A percentile compares a stretch with the other conserved stretches of the same genome.
Evolutionary conservation across 2,888 invertebrate genomes (phyloP).

Genomic region (Acanthoscelides obtectus): DNA sequence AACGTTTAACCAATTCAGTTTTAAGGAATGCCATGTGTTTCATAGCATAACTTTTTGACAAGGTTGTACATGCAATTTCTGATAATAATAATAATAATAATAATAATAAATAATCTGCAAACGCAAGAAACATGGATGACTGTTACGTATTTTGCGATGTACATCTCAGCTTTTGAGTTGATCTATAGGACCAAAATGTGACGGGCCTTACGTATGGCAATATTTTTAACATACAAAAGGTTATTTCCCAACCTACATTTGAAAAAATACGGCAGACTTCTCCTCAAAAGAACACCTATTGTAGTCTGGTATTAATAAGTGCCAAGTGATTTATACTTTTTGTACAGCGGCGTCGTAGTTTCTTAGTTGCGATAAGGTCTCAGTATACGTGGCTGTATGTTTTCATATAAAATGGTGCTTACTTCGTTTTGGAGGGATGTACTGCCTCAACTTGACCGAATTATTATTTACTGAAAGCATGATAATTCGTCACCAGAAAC

Average conservation of each 20-base stretch:
- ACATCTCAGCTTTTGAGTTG: neutral
- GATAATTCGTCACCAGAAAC: too few relatives aligned
- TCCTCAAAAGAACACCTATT: conserved; percentile 36
- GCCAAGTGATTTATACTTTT: conserved; percentile 27
- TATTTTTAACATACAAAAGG: conserved; percentile 21
- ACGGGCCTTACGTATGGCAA: conserved; percentile 16
- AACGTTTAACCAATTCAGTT: too few relatives aligned
- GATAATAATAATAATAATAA: neutral
- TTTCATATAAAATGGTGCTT: too few relatives aligned
- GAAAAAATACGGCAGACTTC: conserved; percentile 34
- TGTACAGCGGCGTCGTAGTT: conserved; percentile 2
- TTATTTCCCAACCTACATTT: conserved; percentile 23
- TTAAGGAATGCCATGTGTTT: too few relatives aligned
- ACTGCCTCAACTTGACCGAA: too few relatives aligned
- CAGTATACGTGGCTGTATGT: too few relatives aligned
- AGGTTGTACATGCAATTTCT: neutral
- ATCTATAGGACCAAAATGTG: conserved; percentile 13
- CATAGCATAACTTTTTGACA: neutral
- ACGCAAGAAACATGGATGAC: too few relatives aligned
- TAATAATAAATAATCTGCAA: too few relatives aligned
- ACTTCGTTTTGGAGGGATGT: too few relatives aligned
- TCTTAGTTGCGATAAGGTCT: too few relatives aligned
- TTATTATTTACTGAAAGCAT: too few relatives aligned
- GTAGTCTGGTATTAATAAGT: conserved; percentile 39
- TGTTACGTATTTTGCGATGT: neutral